Conservation (phyloP, 2,113 vertebrate genomes). For the Phasianus colchicus region DNA sequence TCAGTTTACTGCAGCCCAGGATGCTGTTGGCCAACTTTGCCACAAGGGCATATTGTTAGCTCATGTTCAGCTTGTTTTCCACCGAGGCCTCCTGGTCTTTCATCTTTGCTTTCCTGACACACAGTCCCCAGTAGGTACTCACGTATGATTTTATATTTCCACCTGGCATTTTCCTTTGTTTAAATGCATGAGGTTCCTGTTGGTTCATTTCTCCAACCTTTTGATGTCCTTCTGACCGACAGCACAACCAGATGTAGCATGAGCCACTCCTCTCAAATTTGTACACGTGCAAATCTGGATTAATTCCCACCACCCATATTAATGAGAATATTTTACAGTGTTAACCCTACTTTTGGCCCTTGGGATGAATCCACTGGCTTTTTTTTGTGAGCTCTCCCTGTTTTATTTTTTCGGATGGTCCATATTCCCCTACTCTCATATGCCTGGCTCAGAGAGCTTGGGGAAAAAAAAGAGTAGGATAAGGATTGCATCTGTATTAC, state of each 20-base stretch:
- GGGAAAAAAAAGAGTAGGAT: neutral
- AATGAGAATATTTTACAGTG: neutral
- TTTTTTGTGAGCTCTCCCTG: neutral
- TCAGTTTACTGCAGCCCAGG: neutral
- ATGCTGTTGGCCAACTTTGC: neutral
- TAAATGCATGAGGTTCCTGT: neutral
- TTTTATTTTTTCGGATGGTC: neutral
- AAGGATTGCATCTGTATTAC: neutral
- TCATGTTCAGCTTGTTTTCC: neutral
- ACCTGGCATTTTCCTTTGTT: neutral
- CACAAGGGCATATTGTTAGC: neutral
- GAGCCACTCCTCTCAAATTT: neutral
- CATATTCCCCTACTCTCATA: neutral
- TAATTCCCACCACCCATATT: neutral
- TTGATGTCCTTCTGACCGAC: neutral
- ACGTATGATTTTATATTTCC: neutral
- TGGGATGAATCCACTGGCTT: neutral
- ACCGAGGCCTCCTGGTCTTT: neutral
- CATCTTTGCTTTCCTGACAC: neutral
- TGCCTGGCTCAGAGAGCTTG: neutral
- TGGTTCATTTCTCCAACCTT: neutral
- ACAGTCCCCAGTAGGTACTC: fast-evolving
- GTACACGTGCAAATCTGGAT: neutral
- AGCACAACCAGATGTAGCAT: neutral
- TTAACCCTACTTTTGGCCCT: neutral